Conservation (phyloP, 2,113 vertebrate species). For the Callipepla squamata region DNA sequence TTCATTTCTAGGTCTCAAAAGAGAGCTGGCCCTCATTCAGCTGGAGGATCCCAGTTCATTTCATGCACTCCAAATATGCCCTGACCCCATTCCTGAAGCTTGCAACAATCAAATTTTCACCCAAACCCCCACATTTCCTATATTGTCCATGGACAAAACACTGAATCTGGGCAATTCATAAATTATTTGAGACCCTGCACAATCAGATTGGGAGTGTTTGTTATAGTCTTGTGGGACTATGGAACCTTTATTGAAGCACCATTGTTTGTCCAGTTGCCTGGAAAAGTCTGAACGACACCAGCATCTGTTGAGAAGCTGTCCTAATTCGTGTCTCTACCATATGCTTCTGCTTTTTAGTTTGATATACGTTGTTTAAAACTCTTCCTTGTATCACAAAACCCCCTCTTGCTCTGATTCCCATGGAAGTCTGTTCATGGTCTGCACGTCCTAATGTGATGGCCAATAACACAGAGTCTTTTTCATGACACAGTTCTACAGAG, state of each 20-base stretch:
- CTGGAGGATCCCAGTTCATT: neutral
- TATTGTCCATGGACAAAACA: neutral
- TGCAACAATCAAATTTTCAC: neutral
- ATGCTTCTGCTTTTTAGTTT: fast-evolving
- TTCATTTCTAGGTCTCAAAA: neutral
- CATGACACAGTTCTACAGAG: neutral
- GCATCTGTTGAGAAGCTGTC: neutral
- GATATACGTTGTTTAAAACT: neutral
- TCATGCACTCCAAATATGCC: fast-evolving
- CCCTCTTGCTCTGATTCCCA: fast-evolving
- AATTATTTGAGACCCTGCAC: neutral
- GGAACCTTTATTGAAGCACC: neutral
- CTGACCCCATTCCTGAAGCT: neutral
- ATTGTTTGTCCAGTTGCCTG: neutral
- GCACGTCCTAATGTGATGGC: fast-evolving
- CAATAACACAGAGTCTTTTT: neutral
- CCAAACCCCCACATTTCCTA: neutral
- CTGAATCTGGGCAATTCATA: neutral
- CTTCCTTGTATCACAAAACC: neutral
- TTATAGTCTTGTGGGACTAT: neutral
- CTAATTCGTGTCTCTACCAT: neutral
- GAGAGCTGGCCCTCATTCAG: neutral
- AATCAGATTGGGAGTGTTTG: neutral
- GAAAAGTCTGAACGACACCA: neutral
- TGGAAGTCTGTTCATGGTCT: neutral